Evolutionary conservation across 2,797 vertebrate genomes (phyloP).

Genomic region (Scolopax bukidnonensis): DNA sequence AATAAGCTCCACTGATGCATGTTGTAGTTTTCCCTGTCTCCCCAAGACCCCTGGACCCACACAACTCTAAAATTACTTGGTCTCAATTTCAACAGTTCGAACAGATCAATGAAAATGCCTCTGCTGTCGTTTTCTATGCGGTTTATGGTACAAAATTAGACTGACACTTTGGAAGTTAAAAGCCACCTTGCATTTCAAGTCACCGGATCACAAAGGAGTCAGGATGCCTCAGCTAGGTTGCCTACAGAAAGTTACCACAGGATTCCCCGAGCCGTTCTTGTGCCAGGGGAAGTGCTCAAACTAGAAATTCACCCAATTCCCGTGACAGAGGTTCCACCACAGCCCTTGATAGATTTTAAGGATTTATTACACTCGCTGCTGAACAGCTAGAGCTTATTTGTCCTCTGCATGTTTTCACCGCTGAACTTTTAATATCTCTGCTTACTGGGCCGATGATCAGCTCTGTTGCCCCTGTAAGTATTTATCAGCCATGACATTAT

Average conservation of each 20-base stretch:
- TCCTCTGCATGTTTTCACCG: background rate
- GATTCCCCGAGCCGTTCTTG: background rate
- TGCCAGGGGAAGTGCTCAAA: background rate
- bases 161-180: background rate
- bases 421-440: background rate
- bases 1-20: background rate
- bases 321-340: background rate
- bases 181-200: background rate
- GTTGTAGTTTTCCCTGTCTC: background rate
- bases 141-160: background rate
- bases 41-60: background rate
- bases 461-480: background rate
- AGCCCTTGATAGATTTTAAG: background rate
- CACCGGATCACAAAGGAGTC: background rate
- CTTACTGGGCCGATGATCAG: background rate
- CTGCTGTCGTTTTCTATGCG: background rate
- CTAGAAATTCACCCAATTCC: background rate
- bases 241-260: background rate
- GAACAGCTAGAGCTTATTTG: background rate
- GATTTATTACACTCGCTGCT: background rate
- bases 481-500: background rate
- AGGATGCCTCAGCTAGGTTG: background rate
- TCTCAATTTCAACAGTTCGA: background rate
- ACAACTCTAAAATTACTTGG: background rate
- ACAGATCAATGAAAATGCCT: background rate